These are phyloP conservation scores for Athrips mouffetella DNA, from an alignment of 2,888 invertebrate genomes.

Conservation along the genomic window DNA sequence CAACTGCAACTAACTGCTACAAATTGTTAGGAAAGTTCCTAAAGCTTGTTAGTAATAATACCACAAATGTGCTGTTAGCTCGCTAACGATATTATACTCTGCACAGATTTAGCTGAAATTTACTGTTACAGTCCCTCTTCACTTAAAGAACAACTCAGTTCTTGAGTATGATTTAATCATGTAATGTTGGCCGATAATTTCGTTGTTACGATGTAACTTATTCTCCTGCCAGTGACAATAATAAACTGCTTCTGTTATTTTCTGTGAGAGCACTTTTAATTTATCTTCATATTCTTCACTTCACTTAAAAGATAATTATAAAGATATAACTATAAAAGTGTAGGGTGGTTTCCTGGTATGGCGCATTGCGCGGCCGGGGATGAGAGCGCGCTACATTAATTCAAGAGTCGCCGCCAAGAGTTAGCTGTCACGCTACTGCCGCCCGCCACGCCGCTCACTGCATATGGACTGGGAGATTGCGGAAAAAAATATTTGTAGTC, in stretches of 20 bases:
- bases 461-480: no score
- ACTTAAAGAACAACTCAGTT: no score
- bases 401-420: conserved; percentile 42
- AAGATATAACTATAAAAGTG: conserved; percentile 35
- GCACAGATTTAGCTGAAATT: not conserved
- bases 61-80: conserved; percentile 2
- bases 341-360: conserved; percentile 30
- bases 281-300: conserved; percentile 33
- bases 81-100: conserved; percentile 17
- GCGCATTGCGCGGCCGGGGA: no score
- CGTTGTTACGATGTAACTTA: conserved; percentile 12
- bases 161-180: no score
- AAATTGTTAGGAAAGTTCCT: not conserved
- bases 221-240: conserved; percentile 24
- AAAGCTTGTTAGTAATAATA: conserved; percentile 3
- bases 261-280: conserved; percentile 28
- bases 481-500: no score
- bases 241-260: conserved; percentile 29
- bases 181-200: no score
- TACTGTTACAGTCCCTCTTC: not conserved
- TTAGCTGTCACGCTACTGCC: no score
- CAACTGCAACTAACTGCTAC: no score
- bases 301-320: conserved; percentile 36
- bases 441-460: no score
- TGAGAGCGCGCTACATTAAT: conserved; percentile 41